A percentile compares a stretch with the other conserved stretches of the same genome.
These are phyloP conservation scores for Aricia agestis DNA, from an alignment of 1,140 invertebrate genomes.

Conservation along the genomic window DNA sequence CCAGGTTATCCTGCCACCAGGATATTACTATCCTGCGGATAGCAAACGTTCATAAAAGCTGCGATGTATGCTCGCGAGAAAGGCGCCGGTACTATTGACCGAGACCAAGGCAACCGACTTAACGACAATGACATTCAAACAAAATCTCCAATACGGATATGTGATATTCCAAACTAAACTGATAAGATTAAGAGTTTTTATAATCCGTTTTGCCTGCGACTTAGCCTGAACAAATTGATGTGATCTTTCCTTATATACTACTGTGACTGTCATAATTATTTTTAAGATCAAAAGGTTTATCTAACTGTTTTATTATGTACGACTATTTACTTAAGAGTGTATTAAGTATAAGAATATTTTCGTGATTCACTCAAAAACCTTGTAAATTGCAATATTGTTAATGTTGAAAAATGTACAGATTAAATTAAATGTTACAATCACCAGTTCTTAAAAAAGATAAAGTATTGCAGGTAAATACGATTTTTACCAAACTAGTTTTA, in stretches of 20 bases:
- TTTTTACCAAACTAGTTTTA: conserved; percentile 6
- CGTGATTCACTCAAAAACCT: too few species aligned
- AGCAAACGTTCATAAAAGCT: neutral
- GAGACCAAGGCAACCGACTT: conserved; percentile 50
- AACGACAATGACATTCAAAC: conserved; percentile 46
- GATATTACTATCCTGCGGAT: neutral
- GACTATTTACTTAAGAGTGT: too few species aligned
- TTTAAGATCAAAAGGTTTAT: too few species aligned
- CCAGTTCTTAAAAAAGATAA: neutral
- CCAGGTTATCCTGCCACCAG: neutral
- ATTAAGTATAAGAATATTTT: too few species aligned
- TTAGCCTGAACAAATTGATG: too few species aligned
- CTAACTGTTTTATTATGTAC: too few species aligned
- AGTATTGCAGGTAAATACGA: neutral
- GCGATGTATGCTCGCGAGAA: conserved; percentile 32
- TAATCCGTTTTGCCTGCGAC: neutral
- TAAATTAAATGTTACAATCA: neutral
- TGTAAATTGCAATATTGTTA: too few species aligned
- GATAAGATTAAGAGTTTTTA: neutral
- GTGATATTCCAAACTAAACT: conserved; percentile 29
- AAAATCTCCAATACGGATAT: conserved; percentile 51
- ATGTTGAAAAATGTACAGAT: too few species aligned
- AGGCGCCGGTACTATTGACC: conserved; percentile 46
- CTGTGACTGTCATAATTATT: too few species aligned
- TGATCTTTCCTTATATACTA: too few species aligned